Conservation (phyloP, 2,113 vertebrate species). For the Hoplias malabaricus region DNA sequence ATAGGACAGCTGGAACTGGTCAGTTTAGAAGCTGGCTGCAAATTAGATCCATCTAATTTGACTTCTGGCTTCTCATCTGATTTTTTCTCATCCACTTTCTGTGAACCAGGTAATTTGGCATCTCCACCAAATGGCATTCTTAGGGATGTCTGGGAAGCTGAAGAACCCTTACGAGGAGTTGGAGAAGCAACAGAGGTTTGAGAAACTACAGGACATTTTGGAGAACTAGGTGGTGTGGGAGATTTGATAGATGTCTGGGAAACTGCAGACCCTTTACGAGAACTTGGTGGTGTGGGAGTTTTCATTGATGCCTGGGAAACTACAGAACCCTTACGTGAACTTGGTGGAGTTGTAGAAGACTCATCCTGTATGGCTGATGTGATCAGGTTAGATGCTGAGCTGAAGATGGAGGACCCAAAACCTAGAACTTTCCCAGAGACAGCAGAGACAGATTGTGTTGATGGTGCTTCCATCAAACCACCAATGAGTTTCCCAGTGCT, state of each 20-base stretch:
- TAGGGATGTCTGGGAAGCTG: slow-evolving; percentile 44
- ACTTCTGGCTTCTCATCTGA: slow-evolving; percentile 41
- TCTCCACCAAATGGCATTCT: slow-evolving; percentile 52
- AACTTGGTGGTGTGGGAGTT: slow-evolving; percentile 50
- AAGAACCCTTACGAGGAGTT: too few species aligned
- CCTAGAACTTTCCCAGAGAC: slow-evolving; percentile 74
- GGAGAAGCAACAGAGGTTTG: too few species aligned
- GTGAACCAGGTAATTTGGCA: slow-evolving; percentile 46
- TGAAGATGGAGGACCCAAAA: slow-evolving; percentile 70
- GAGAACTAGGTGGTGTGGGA: slow-evolving; percentile 40
- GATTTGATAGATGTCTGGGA: slow-evolving; percentile 26
- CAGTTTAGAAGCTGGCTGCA: slow-evolving; percentile 45
- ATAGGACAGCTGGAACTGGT: slow-evolving; percentile 77
- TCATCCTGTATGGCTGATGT: slow-evolving; percentile 67
- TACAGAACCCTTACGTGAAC: slow-evolving; percentile 65
- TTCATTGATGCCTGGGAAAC: slow-evolving; percentile 43
- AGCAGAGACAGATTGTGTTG: slow-evolving; percentile 64
- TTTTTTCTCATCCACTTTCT: slow-evolving; percentile 55
- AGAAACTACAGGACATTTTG: slow-evolving; percentile 22
- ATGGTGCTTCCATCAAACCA: slow-evolving; percentile 47
- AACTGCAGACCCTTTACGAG: slow-evolving; percentile 34
- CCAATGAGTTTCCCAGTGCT: slow-evolving; percentile 82
- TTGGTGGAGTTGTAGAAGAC: slow-evolving; percentile 60
- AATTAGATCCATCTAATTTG: slow-evolving; percentile 42
- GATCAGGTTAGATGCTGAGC: slow-evolving; percentile 70